Conservation (phyloP, 2,113 vertebrate genomes). For the Burhinus bistriatus region DNA sequence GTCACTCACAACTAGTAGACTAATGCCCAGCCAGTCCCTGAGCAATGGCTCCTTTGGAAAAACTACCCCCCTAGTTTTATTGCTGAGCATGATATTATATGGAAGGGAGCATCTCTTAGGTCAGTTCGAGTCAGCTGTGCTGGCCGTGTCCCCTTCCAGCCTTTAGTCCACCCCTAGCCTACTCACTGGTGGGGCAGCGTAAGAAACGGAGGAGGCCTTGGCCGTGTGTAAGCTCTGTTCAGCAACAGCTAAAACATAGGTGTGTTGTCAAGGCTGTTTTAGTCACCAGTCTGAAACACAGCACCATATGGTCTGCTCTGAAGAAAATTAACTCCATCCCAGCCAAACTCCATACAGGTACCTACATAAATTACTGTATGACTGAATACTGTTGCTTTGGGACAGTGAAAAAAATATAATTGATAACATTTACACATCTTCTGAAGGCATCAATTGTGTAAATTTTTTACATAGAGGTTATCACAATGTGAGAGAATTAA, state of each 20-base stretch:
- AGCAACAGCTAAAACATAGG: neutral
- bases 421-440: neutral
- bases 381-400: neutral
- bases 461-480: neutral
- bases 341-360: neutral
- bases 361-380: neutral
- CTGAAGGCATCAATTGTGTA: neutral
- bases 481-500: neutral
- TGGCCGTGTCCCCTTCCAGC: neutral
- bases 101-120: neutral
- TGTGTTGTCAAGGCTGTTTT: neutral
- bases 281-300: neutral
- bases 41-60: neutral
- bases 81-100: accelerated
- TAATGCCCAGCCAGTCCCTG: neutral
- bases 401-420: neutral
- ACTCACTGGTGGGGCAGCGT: accelerated
- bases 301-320: neutral
- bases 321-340: neutral
- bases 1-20: accelerated
- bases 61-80: neutral
- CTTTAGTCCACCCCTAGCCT: neutral
- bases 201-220: neutral
- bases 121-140: neutral
- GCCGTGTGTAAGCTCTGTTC: neutral